A percentile compares a stretch with the other conserved stretches of the same genome.
phyloP scores from a whole-genome alignment of 2,888 invertebrate genomes.

The Sericinus montela region DNA sequence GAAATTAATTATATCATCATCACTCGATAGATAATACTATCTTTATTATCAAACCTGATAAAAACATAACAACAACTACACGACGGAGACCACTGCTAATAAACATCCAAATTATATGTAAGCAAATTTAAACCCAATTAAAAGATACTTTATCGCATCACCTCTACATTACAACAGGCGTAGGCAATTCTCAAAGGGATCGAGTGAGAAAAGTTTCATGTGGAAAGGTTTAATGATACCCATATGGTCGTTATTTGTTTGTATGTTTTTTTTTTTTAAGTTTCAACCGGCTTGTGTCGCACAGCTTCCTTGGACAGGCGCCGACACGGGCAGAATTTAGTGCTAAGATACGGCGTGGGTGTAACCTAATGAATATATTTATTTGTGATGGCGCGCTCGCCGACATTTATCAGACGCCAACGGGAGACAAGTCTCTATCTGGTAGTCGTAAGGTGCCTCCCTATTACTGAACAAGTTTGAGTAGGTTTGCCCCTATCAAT shows the following conservation, averaged over 20 bases:
- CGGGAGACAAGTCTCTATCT: slow-evolving; percentile 45
- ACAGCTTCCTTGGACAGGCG: slow-evolving; percentile 55
- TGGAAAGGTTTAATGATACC: slow-evolving; percentile 19
- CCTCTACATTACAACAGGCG: slow-evolving; percentile 3
- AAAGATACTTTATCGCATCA: slow-evolving; percentile 5
- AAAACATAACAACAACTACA: background rate
- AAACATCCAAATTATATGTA: slow-evolving; percentile 1
- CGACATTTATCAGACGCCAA: slow-evolving; percentile 64
- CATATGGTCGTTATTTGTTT: slow-evolving; percentile 32
- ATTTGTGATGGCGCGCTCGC: slow-evolving; percentile 57
- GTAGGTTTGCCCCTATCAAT: slow-evolving; percentile 18
- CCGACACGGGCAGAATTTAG: slow-evolving; percentile 71
- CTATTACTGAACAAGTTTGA: slow-evolving; percentile 19
- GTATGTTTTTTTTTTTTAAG: slow-evolving; percentile 44
- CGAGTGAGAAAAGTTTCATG: slow-evolving; percentile 11
- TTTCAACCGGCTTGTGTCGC: slow-evolving; percentile 31
- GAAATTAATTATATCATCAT: no score
- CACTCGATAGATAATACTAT: background rate
- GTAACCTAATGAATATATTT: slow-evolving; percentile 78
- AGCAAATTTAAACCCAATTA: slow-evolving; percentile 13
- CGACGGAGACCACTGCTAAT: background rate
- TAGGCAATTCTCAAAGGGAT: slow-evolving; percentile 3
- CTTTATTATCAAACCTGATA: background rate
- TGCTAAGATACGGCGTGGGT: slow-evolving; percentile 73
- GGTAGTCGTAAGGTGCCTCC: slow-evolving; percentile 27